Evolutionary conservation across 2,888 invertebrate species (phyloP), one percentile per base, ranked within the genome.

Genomic region (Caenorhabditis doughertyi): DNA sequence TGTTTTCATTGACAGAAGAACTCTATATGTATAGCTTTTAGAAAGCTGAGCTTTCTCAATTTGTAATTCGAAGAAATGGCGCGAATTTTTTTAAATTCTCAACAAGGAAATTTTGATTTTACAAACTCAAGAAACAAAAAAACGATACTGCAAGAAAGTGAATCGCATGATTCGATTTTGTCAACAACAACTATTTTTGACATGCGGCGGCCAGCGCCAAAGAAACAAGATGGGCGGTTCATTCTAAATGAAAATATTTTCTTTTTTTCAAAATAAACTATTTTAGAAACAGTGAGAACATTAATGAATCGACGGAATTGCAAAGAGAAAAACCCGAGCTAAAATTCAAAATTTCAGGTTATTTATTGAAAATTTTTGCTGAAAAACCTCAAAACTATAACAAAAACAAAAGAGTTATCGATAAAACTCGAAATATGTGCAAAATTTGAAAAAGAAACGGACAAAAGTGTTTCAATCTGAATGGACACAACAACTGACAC

Each of bases 401-500:
- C n/a, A n/a, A 39, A 39, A 13, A 8, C 2, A 13, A 8, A 39
- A 13, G 16, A 39, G 9, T 18, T 8, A 13, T 18, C 13, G 7
- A 13, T 1, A 60, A 42, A 44, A 42, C 42, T 42, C 42, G 60
- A 27, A 27, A 42, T 27, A 18, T 42, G n/a, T 42, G 60, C n/a
- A n/a, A n/a, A n/a, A n/a, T n/a, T n/a, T n/a, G n/a, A n/a, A 60
- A 39, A 60, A 60, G 8, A 47, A 1, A 18, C 16, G 13, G 16
- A 42, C 8, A 16, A 18, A 18, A 47, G 44, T 47, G 44, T 47
- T 47, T 47, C 44, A 47, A 47, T 5, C n/a, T n/a, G n/a, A n/a
- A n/a, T 47, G 44, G 32, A 64, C 44, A 64, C 64, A 65, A 65
- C 76, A 76, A 76, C 76, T 76, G 76, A 68, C 42, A 42, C 76